Evolutionary conservation across 2,113 vertebrate species (phyloP).

Genomic region (Cariama cristata): DNA sequence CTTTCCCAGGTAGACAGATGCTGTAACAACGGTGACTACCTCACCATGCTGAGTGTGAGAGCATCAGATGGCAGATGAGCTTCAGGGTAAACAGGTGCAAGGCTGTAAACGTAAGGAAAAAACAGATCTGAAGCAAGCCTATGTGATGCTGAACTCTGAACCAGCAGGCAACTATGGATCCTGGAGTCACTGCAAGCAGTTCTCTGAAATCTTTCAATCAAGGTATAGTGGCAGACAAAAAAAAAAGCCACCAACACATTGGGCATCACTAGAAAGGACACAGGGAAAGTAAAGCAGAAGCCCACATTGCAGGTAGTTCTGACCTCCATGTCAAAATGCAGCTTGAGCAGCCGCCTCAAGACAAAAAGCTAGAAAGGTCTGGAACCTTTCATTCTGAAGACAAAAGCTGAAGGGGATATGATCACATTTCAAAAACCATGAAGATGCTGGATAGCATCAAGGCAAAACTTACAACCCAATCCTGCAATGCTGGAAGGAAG

Average conservation of each 20-base stretch:
- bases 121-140: not conserved
- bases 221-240: not conserved
- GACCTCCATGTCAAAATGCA: not conserved
- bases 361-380: not conserved
- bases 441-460: not conserved
- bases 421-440: not conserved
- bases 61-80: not conserved
- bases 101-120: not conserved
- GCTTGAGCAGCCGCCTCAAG: not conserved
- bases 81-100: not conserved
- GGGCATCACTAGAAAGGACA: not conserved
- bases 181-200: not conserved
- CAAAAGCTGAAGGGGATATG: not conserved
- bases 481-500: not conserved
- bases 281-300: not conserved
- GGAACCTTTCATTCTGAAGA: not conserved
- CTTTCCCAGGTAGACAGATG: not conserved
- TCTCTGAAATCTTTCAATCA: not conserved
- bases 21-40: not conserved
- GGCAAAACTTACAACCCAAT: not conserved
- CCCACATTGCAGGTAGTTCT: not conserved
- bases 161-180: not conserved
- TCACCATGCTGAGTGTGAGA: not conserved
- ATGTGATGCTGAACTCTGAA: not conserved
- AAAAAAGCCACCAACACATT: not conserved